phyloP scores from a whole-genome alignment of 2,888 invertebrate species.

The Thalpophila matura region DNA sequence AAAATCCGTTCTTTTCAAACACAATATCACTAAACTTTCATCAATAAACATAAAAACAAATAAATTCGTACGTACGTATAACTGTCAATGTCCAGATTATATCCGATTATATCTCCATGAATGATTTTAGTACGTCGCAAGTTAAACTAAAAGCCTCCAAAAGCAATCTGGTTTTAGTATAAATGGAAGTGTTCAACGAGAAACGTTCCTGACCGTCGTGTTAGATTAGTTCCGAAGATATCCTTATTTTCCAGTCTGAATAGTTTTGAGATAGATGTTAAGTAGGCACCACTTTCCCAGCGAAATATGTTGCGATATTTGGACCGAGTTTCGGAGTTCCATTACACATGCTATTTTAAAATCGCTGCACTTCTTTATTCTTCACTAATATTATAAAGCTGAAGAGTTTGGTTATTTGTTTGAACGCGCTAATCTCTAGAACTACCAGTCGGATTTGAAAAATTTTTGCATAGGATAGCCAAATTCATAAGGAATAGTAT shows the following conservation, averaged over 20 bases:
- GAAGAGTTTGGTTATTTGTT: no score
- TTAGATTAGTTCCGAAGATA: slow-evolving; percentile 49
- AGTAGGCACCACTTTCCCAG: slow-evolving; percentile 21
- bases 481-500: no score
- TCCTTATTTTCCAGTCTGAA: slow-evolving; percentile 27
- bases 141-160: slow-evolving; percentile 44
- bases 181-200: slow-evolving; percentile 37
- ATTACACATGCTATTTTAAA: no score
- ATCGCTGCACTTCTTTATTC: no score
- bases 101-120: slow-evolving; percentile 50
- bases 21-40: neutral
- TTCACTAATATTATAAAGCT: no score
- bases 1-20: neutral
- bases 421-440: no score
- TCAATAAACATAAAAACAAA: slow-evolving; percentile 10
- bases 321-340: no score
- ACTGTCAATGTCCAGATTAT: slow-evolving; percentile 41
- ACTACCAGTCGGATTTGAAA: no score
- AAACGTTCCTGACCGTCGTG: slow-evolving; percentile 40
- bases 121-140: slow-evolving; percentile 42
- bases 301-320: neutral
- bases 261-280: slow-evolving; percentile 47
- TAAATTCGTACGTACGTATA: slow-evolving; percentile 27
- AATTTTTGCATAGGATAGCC: no score
- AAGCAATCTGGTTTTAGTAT: slow-evolving; percentile 51